Conservation (phyloP, 1,140 invertebrate species). For the Camponotus pennsylvanicus region DNA sequence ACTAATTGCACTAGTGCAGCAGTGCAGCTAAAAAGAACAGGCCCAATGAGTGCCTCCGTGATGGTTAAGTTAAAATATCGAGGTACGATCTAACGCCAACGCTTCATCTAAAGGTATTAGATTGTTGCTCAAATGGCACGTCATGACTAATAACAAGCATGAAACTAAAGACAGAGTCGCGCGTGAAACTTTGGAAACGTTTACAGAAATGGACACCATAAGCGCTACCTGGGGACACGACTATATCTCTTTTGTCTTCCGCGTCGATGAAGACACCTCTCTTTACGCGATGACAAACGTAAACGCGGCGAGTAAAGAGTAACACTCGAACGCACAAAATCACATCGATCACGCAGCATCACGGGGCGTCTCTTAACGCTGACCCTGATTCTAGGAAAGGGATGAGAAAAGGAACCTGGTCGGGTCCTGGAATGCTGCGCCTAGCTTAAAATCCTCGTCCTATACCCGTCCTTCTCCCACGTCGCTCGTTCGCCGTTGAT, state of each 20-base stretch:
- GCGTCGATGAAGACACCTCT: constrained; percentile 39
- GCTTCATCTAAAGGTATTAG: constrained; percentile 7
- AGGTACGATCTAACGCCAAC: neutral
- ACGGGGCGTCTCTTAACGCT: constrained; percentile 38
- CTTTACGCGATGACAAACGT: constrained; percentile 32
- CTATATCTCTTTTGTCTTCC: constrained; percentile 14
- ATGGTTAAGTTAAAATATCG: neutral
- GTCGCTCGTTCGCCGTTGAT: constrained; percentile 24
- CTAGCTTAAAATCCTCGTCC: constrained; percentile 58
- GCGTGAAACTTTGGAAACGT: constrained; percentile 23
- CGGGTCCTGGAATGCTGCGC: constrained; percentile 66
- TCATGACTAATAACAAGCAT: constrained; percentile 23
- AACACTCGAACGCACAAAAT: constrained; percentile 60
- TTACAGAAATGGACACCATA: neutral
- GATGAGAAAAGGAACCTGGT: constrained; percentile 59
- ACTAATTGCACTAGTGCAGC: too few species aligned
- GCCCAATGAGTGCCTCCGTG: too few species aligned
- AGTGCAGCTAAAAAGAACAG: too few species aligned
- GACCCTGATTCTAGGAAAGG: constrained; percentile 72
- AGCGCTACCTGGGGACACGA: neutral
- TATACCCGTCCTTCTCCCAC: constrained; percentile 39
- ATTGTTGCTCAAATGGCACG: neutral
- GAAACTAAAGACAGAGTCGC: constrained; percentile 15
- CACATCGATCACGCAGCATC: constrained; percentile 35
- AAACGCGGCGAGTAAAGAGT: constrained; percentile 5